phyloP scores from a whole-genome alignment of 2,888 invertebrate genomes.

The Xanthia togata region DNA sequence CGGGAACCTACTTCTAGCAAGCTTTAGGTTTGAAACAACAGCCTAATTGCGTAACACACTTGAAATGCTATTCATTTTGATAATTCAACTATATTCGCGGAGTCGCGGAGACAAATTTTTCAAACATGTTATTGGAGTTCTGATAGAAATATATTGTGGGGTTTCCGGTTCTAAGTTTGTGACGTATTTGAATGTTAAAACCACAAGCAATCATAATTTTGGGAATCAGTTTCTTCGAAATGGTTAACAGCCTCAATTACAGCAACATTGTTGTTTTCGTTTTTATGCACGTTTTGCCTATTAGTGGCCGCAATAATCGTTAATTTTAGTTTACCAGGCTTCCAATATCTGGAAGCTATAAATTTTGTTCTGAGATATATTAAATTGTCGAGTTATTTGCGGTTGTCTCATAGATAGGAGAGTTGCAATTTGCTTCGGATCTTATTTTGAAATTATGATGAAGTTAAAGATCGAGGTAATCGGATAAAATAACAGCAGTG shows the following conservation, averaged over 20 bases:
- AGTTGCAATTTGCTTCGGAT: not conserved
- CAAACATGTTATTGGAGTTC: not conserved
- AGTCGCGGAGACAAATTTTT: not conserved
- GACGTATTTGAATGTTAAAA: not conserved
- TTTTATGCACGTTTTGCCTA: slow-evolving; percentile 49
- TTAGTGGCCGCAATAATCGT: slow-evolving; percentile 45
- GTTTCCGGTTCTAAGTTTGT: not conserved
- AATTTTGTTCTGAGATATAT: slow-evolving; percentile 33
- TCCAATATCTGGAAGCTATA: slow-evolving; percentile 45
- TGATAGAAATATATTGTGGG: not conserved
- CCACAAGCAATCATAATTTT: not conserved
- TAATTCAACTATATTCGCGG: too few species aligned
- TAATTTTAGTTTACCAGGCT: slow-evolving; percentile 33
- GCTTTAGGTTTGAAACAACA: not conserved
- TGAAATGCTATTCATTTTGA: too few species aligned
- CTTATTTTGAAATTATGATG: not conserved
- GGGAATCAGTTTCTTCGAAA: slow-evolving; percentile 43
- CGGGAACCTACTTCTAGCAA: not conserved
- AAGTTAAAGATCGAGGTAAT: not conserved
- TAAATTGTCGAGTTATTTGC: slow-evolving; percentile 14
- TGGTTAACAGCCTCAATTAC: slow-evolving; percentile 16
- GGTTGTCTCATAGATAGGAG: too few species aligned
- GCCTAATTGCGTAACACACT: not conserved
- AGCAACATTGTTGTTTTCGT: slow-evolving; percentile 45
- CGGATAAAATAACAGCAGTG: not conserved